These are phyloP conservation scores for Carettochelys insculpta DNA, from an alignment of 2,113 vertebrate genomes.

Conservation along the genomic window DNA sequence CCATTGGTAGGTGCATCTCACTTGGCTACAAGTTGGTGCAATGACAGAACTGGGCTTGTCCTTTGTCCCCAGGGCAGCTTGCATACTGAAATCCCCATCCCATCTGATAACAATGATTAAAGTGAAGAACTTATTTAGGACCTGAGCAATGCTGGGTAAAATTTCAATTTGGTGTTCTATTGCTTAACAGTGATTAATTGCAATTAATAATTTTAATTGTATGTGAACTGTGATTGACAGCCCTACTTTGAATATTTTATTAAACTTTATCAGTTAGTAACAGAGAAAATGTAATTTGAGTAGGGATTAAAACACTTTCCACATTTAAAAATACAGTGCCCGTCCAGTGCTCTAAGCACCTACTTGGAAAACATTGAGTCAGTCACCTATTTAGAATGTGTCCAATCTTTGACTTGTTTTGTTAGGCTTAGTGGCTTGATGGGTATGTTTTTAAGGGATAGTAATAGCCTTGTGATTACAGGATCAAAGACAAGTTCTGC, in stretches of 20 bases:
- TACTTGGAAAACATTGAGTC: neutral
- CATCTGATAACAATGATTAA: too few species aligned
- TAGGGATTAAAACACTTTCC: slow-evolving; percentile 30
- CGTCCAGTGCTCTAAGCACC: neutral
- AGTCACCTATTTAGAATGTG: neutral
- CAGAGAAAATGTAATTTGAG: neutral
- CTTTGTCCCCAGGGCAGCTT: too few species aligned
- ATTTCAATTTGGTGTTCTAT: too few species aligned
- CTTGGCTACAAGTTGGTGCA: too few species aligned
- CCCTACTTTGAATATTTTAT: neutral
- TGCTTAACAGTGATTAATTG: too few species aligned
- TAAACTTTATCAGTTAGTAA: neutral
- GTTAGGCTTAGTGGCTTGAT: neutral
- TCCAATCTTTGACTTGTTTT: slow-evolving; percentile 15
- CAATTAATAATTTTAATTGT: too few species aligned
- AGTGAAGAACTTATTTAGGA: too few species aligned
- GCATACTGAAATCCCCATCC: too few species aligned
- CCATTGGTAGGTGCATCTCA: too few species aligned
- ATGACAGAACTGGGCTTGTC: too few species aligned
- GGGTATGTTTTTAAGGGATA: neutral
- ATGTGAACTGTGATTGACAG: too few species aligned
- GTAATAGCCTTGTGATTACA: neutral
- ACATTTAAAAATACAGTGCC: slow-evolving; percentile 19
- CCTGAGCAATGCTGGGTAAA: too few species aligned
- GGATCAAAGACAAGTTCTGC: neutral